Evolutionary conservation across 2,113 vertebrate genomes (phyloP).

Genomic region (Cairina moschata): DNA sequence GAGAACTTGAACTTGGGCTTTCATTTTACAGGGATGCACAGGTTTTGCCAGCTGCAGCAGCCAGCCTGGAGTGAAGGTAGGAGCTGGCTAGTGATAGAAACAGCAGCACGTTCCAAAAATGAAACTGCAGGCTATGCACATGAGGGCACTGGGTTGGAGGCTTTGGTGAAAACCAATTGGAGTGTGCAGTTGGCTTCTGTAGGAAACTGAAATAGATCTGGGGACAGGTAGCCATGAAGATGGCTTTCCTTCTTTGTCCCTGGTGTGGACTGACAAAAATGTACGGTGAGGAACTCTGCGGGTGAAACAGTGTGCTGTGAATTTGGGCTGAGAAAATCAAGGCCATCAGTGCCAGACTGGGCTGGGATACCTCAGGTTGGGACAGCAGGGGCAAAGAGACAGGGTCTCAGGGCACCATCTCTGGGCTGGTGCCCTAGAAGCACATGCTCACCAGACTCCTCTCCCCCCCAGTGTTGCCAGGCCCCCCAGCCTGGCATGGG

Average conservation of each 20-base stretch:
- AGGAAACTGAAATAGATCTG: neutral
- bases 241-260: neutral
- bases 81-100: neutral
- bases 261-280: neutral
- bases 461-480: neutral
- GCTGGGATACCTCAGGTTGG: neutral
- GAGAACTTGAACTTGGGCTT: neutral
- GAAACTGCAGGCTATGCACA: neutral
- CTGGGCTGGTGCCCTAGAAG: neutral
- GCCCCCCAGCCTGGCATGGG: no score
- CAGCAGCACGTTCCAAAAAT: neutral
- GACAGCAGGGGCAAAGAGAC: neutral
- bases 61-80: neutral
- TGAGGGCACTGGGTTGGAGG: no score
- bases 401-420: neutral
- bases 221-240: neutral
- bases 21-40: fast-evolving
- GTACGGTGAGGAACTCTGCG: neutral
- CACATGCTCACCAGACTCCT: neutral
- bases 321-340: neutral
- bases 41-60: neutral
- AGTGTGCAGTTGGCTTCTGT: neutral
- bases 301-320: neutral
- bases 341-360: neutral
- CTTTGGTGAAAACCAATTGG: neutral